phyloP scores from a whole-genome alignment of 2,797 vertebrate genomes.

The Halcyon chelicuti region DNA sequence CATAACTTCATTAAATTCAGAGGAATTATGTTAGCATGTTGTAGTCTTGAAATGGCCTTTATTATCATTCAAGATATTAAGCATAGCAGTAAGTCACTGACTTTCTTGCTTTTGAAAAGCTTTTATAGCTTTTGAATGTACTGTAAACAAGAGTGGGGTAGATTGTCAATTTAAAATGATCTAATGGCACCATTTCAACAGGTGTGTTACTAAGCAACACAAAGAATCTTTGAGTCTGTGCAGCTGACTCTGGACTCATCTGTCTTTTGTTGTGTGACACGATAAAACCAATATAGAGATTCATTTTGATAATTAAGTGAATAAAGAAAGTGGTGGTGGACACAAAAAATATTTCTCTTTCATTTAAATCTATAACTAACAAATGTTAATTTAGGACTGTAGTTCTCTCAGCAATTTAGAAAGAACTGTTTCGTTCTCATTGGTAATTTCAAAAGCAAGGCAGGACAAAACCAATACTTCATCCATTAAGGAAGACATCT shows the following conservation, averaged over 20 bases:
- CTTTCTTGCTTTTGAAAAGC: background rate
- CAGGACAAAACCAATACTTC: background rate
- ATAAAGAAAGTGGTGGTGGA: conserved; percentile 42
- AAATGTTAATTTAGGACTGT: conserved; percentile 18
- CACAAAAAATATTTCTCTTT: conserved; percentile 44
- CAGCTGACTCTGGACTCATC: background rate
- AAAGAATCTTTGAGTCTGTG: background rate
- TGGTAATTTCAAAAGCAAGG: conserved; percentile 40
- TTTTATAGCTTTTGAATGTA: background rate
- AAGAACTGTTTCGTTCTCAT: conserved; percentile 20
- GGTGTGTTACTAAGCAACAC: conserved; percentile 35
- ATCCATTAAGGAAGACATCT: background rate
- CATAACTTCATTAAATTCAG: conserved; percentile 5
- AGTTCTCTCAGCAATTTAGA: conserved; percentile 18
- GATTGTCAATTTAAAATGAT: conserved; percentile 17
- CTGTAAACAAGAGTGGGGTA: conserved; percentile 7
- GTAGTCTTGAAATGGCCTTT: background rate
- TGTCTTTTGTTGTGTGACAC: conserved; percentile 45
- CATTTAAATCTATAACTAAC: conserved; percentile 43
- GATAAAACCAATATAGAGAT: conserved; percentile 27
- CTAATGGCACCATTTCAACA: background rate
- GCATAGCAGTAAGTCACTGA: background rate
- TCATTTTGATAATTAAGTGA: conserved; percentile 62
- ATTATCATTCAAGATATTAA: background rate
- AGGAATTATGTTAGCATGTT: conserved; percentile 5